Percentiles rank a stretch among this genome's conserved stretches.
Evolutionary conservation across 1,140 invertebrate species (phyloP).

Genomic region (Drosophila azteca): DNA sequence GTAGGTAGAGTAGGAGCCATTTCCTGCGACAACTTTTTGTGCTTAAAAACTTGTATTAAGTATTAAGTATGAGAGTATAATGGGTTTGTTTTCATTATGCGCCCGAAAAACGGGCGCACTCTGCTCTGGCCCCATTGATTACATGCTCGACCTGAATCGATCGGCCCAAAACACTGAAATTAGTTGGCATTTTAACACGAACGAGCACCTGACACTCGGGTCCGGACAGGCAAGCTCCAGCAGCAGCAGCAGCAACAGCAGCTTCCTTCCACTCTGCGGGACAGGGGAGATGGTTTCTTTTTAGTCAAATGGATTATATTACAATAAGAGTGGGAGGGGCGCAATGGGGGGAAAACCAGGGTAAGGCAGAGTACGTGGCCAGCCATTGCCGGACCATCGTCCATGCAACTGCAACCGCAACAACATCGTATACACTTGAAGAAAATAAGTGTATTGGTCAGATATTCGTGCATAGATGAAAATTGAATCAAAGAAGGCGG

Average conservation of each 20-base stretch:
- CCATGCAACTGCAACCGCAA: conserved; percentile 43
- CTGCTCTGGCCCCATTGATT: conserved; percentile 72
- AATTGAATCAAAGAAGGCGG: too few relatives aligned
- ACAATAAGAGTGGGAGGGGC: background rate
- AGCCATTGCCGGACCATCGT: conserved; percentile 60
- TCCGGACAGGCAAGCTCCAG: conserved; percentile 17
- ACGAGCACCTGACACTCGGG: conserved; percentile 75
- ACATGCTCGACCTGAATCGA: conserved; percentile 50
- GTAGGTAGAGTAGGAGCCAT: conserved; percentile 18
- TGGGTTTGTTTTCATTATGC: conserved; percentile 74
- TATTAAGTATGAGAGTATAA: conserved; percentile 59
- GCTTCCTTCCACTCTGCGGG: conserved; percentile 26
- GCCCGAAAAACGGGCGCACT: conserved; percentile 59
- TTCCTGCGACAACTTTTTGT: conserved; percentile 70
- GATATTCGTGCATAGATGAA: too few relatives aligned
- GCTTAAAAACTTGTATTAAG: conserved; percentile 63
- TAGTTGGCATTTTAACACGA: conserved; percentile 82
- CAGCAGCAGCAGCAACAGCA: conserved; percentile 32
- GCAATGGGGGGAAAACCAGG: background rate
- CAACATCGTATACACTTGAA: conserved; percentile 11
- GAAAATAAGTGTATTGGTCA: background rate
- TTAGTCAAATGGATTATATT: conserved; percentile 76
- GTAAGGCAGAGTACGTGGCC: conserved; percentile 24
- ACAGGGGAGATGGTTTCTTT: conserved; percentile 54
- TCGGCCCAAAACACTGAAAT: conserved; percentile 76